These are phyloP conservation scores for Diadromus collaris DNA, from an alignment of 2,888 invertebrate species.

Conservation along the genomic window DNA sequence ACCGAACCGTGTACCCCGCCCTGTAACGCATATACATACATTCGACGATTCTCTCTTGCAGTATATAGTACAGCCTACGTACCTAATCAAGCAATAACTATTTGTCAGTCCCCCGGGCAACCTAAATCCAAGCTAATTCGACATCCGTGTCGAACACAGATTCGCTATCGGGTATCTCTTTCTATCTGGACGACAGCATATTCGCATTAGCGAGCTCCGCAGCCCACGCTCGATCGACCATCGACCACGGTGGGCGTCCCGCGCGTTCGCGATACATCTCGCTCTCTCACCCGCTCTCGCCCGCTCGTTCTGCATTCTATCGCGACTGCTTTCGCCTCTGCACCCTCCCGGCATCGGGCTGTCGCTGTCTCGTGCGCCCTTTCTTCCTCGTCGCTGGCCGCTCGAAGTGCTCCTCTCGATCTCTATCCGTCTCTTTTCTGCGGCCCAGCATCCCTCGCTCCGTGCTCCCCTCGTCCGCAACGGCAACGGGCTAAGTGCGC, in stretches of 20 bases:
- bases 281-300: conserved; percentile 49
- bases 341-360: conserved; percentile 63
- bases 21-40: conserved; percentile 1
- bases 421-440: conserved; percentile 51
- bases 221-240: conserved; percentile 79
- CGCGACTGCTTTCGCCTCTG: conserved; percentile 40
- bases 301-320: conserved; percentile 33
- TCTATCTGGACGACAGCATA: conserved; percentile 80
- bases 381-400: conserved; percentile 41
- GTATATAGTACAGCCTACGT: conserved; percentile 62
- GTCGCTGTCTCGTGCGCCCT: conserved; percentile 61
- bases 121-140: conserved; percentile 80
- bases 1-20: conserved; percentile 22
- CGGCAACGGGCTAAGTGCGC: conserved; percentile 70
- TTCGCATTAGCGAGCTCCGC: conserved; percentile 80
- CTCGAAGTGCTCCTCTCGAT: conserved; percentile 27
- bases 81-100: conserved; percentile 80
- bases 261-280: conserved; percentile 65
- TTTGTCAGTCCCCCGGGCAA: conserved; percentile 80
- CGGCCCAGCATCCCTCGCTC: conserved; percentile 52
- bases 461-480: conserved; percentile 26
- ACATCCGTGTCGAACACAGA: conserved; percentile 80
- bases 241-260: conserved; percentile 73
- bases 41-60: conserved; percentile 13
- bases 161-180: conserved; percentile 80